Evolutionary conservation across 2,888 invertebrate genomes (phyloP).

Genomic region (Polydrusus pterygomalis): DNA sequence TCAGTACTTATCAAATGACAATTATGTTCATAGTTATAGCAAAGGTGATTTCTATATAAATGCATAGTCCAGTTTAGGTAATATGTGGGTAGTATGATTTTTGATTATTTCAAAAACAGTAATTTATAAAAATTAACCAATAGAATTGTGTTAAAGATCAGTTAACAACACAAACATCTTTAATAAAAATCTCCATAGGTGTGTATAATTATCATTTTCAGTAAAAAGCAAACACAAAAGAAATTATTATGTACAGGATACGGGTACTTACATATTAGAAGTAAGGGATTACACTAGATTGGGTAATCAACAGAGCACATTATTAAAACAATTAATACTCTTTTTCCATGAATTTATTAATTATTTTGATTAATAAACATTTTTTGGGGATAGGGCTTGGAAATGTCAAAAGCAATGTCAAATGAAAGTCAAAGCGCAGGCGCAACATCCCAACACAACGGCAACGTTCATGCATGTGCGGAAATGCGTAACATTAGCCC

Average conservation of each 20-base stretch:
- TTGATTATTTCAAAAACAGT: too few species aligned
- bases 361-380: slow-evolving; percentile 28
- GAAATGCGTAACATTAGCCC: too few species aligned
- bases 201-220: not conserved
- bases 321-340: slow-evolving; percentile 13
- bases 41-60: too few species aligned
- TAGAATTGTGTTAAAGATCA: not conserved
- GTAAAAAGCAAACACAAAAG: not conserved
- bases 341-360: slow-evolving; percentile 17
- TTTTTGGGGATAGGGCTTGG: not conserved
- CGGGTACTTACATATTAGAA: slow-evolving; percentile 19
- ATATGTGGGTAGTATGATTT: too few species aligned
- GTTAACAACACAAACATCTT: not conserved
- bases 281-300: slow-evolving; percentile 16
- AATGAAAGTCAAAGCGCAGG: too few species aligned
- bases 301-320: slow-evolving; percentile 15
- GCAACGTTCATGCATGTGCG: too few species aligned
- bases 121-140: not conserved
- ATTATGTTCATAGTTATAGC: too few species aligned
- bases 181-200: not conserved
- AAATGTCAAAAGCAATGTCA: too few species aligned
- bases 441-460: too few species aligned
- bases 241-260: not conserved
- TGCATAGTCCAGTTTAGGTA: too few species aligned
- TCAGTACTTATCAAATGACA: too few species aligned